phyloP scores from a whole-genome alignment of 2,888 invertebrate species.

The Drosophila birchii region DNA sequence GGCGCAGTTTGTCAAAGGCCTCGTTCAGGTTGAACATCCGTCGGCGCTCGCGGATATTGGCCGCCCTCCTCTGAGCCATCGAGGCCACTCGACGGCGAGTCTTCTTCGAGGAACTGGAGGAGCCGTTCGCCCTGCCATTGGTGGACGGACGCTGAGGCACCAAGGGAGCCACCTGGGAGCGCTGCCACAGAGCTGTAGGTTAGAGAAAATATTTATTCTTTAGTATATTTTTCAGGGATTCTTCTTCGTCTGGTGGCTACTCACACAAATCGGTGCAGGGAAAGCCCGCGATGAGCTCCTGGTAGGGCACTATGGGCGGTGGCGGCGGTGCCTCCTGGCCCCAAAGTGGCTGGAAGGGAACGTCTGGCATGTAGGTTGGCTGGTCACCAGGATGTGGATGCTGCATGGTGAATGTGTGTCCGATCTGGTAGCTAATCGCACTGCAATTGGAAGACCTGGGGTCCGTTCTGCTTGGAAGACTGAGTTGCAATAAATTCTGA shows the following conservation, averaged over 20 bases:
- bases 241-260: constrained; percentile 10
- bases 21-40: constrained; percentile 98
- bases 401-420: constrained; percentile 69
- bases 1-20: constrained; percentile 95
- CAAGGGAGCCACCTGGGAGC: constrained; percentile 86
- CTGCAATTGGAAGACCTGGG: constrained; percentile 45
- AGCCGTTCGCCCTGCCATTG: constrained; percentile 63
- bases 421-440: constrained; percentile 8
- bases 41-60: constrained; percentile 95
- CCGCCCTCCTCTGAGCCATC: constrained; percentile 94
- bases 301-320: constrained; percentile 87
- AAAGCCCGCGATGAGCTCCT: constrained; percentile 89
- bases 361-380: constrained; percentile 84
- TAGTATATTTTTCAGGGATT: too few species aligned
- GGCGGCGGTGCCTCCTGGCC: constrained; percentile 86
- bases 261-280: constrained; percentile 88
- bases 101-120: constrained; percentile 88
- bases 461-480: constrained; percentile 73
- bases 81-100: constrained; percentile 94
- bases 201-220: neutral
- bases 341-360: constrained; percentile 84
- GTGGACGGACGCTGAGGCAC: constrained; percentile 82
- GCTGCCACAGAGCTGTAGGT: constrained; percentile 85
- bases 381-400: constrained; percentile 84
- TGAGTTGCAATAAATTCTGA: constrained; percentile 63